Percentiles rank a stretch among this genome's conserved stretches.
Conservation (phyloP, 1,140 invertebrate species). For the Eciton burchellii region DNA sequence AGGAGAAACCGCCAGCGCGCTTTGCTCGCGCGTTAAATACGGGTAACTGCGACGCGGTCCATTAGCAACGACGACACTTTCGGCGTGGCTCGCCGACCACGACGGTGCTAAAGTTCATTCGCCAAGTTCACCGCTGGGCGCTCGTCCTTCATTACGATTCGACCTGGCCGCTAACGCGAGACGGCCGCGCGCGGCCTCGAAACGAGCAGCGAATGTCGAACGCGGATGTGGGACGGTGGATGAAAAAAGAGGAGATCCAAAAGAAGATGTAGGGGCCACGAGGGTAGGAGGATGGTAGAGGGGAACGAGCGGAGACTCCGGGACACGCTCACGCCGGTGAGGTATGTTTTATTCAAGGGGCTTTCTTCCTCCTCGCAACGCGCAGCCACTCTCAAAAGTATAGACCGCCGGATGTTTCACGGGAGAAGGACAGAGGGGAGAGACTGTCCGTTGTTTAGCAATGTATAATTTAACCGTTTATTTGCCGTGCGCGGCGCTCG, state of each 20-base stretch:
- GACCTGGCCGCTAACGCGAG: background rate
- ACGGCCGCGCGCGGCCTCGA: background rate
- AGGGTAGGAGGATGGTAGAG: background rate
- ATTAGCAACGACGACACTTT: background rate
- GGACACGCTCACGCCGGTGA: constrained; percentile 60
- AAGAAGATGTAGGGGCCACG: constrained; percentile 25
- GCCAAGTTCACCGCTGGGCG: constrained; percentile 14
- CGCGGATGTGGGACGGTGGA: background rate
- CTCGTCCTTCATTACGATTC: constrained; percentile 8
- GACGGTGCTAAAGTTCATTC: constrained; percentile 19
- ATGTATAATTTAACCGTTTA: constrained; percentile 76
- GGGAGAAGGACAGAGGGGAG: too few relatives aligned
- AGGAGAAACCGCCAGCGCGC: background rate
- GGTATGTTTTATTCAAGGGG: constrained; percentile 76
- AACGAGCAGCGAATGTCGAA: constrained; percentile 17
- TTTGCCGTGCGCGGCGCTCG: constrained; percentile 52
- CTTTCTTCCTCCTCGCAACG: constrained; percentile 36
- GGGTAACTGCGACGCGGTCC: background rate
- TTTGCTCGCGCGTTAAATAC: background rate
- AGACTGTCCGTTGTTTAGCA: constrained; percentile 69
- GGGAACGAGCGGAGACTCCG: constrained; percentile 20
- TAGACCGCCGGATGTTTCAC: constrained; percentile 56
- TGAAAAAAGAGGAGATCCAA: constrained; percentile 32
- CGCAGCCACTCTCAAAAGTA: constrained; percentile 62
- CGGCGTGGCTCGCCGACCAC: background rate